A percentile compares a stretch with the other conserved stretches of the same genome.
phyloP scores from a whole-genome alignment of 53 echinoderm and acorn worm species.

The Holothuria leucospilota region DNA sequence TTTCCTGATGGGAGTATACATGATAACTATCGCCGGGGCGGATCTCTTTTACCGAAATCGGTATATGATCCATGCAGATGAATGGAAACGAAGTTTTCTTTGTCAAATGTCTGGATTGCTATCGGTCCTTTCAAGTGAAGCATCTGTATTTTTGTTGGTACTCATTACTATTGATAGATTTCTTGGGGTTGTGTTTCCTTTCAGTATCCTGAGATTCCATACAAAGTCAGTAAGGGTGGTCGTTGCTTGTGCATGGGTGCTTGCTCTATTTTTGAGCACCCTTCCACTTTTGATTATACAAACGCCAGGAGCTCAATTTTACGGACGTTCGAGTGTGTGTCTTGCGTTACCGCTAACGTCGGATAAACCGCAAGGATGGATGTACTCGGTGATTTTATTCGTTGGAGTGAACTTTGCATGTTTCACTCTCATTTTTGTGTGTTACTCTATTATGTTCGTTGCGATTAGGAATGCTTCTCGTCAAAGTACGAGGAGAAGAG shows the following conservation, averaged over 20 bases:
- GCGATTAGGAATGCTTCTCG: conserved; percentile 83
- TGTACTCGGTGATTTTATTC: conserved; percentile 90
- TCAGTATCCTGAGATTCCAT: conserved; percentile 86
- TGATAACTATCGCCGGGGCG: conserved; percentile 92
- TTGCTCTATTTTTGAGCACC: conserved; percentile 80
- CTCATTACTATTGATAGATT: conserved; percentile 92
- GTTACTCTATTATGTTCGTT: conserved; percentile 89
- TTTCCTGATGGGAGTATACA: conserved; percentile 91
- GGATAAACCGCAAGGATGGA: conserved; percentile 86
- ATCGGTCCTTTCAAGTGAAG: conserved; percentile 87
- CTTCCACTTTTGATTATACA: conserved; percentile 75
- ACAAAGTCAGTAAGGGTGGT: conserved; percentile 84
- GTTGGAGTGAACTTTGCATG: conserved; percentile 87
- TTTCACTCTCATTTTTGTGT: conserved; percentile 85
- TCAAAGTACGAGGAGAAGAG: conserved; percentile 82
- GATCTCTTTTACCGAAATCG: conserved; percentile 85
- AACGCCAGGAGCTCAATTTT: conserved; percentile 82
- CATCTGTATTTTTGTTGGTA: conserved; percentile 85
- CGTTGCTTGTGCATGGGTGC: conserved; percentile 76
- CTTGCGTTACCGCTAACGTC: conserved; percentile 85
- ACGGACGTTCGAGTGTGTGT: conserved; percentile 94
- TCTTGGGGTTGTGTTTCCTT: conserved; percentile 93
- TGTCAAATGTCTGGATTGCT: conserved; percentile 91
- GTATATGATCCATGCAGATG: conserved; percentile 91
- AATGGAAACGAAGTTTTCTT: conserved; percentile 86